phyloP scores from a whole-genome alignment of 2,797 vertebrate genomes.

The Characodon lateralis region DNA sequence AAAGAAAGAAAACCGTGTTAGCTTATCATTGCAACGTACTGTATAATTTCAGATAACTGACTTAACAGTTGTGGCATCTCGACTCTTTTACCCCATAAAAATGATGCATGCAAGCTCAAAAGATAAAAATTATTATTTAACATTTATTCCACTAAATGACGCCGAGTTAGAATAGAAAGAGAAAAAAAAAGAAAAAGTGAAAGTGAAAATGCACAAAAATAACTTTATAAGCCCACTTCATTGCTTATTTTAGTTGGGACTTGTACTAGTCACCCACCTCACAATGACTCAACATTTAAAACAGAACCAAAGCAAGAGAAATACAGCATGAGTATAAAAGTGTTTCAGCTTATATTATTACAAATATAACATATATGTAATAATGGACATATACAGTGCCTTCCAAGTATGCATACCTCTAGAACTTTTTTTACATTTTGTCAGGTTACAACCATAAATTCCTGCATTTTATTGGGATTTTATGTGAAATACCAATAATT shows the following conservation, averaged over 20 bases:
- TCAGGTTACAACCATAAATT: not conserved
- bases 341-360: not conserved
- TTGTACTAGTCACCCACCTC: slow-evolving; percentile 27
- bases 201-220: slow-evolving; percentile 25
- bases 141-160: slow-evolving; percentile 45
- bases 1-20: slow-evolving; percentile 53
- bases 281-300: slow-evolving; percentile 37
- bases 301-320: slow-evolving; percentile 23
- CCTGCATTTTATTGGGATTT: not conserved
- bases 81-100: slow-evolving; percentile 44
- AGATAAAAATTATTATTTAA: slow-evolving; percentile 48
- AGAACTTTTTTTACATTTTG: too few species aligned
- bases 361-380: too few species aligned
- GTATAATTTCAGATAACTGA: slow-evolving; percentile 43
- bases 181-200: slow-evolving; percentile 22
- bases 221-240: slow-evolving; percentile 42
- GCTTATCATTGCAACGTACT: slow-evolving; percentile 4
- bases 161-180: slow-evolving; percentile 31
- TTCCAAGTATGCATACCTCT: too few species aligned
- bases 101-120: slow-evolving; percentile 67
- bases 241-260: slow-evolving; percentile 21
- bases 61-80: slow-evolving; percentile 23
- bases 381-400: not conserved
- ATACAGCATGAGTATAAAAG: not conserved
- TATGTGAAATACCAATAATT: not conserved